Evolutionary conservation across 2,797 vertebrate genomes (phyloP).

Genomic region (Paedocypris micromegethes): DNA sequence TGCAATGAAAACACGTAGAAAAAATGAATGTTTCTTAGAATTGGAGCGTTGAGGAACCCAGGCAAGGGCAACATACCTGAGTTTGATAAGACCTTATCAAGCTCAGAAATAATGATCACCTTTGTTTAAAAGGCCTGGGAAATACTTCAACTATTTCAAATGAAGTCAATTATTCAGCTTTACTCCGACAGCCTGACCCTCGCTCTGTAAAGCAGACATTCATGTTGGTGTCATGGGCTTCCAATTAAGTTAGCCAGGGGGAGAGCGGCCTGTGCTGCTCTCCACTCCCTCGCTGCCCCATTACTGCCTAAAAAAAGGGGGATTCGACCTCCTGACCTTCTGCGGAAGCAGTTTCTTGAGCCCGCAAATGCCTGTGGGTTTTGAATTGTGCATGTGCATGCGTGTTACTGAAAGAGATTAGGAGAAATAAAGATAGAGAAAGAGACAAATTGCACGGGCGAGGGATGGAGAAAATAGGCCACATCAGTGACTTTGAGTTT

Average conservation of each 20-base stretch:
- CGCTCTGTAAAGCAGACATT: slow-evolving; percentile 37
- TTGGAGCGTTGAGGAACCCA: no score
- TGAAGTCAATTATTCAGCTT: slow-evolving; percentile 38
- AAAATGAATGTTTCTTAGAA: no score
- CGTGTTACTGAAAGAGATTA: slow-evolving; percentile 1
- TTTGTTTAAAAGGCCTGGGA: slow-evolving; percentile 17
- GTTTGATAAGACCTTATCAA: slow-evolving; percentile 21
- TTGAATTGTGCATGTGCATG: slow-evolving; percentile 33
- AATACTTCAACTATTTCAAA: slow-evolving; percentile 17
- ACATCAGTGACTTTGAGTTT: slow-evolving; percentile 7
- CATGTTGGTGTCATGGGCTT: slow-evolving; percentile 34
- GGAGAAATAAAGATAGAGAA: slow-evolving; percentile 6
- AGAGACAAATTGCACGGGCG: slow-evolving; percentile 11
- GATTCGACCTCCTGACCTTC: slow-evolving; percentile 60
- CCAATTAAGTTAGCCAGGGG: slow-evolving; percentile 39
- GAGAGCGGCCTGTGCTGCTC: slow-evolving; percentile 11
- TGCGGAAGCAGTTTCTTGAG: slow-evolving; percentile 57
- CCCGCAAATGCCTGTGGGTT: slow-evolving; percentile 53
- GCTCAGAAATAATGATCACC: slow-evolving; percentile 36
- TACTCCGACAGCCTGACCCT: slow-evolving; percentile 30
- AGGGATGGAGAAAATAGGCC: slow-evolving; percentile 2
- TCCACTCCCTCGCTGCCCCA: slow-evolving; percentile 38
- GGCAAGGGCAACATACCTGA: no score
- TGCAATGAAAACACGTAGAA: no score
- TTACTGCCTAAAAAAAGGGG: slow-evolving; percentile 55